Base-by-base conservation (phyloP, 2,888 invertebrate species). In the Ryuthela nishihirai region DNA sequence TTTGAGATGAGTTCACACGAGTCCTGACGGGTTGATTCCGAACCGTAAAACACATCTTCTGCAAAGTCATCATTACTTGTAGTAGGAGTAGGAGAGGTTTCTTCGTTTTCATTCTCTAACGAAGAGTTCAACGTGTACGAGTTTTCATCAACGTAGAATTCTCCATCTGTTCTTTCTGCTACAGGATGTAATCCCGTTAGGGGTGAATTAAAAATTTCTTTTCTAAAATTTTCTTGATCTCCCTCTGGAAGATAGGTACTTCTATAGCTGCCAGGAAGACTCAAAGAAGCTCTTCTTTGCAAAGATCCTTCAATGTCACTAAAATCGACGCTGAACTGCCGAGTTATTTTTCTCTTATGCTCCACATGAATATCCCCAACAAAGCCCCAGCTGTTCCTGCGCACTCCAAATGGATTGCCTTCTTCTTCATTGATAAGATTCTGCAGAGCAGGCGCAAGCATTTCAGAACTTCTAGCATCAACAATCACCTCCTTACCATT, bases 331-430 rank as follows among this genome's bases (percentile, higher is more conserved):
- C 59, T 43, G 18, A 59, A 59, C 23, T 59, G 59, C 10, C 59
- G 32, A 9, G 53, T 53, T 6, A 48, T 41, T 20, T 53, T 59
- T 17, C 39, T 38, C 24, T 59, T 59, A 7, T 53, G 42, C 35
- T 59, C 59, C 7, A 50, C 59, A 6, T n/a, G n/a, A n/a, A n/a
- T n/a, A n/a, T 59, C 59, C 3, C 59, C 59, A 4, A 45, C 44
- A 23, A 59, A 59, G n/a, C 59, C 59, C 59, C 59, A 59, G 29
- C 59, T 59, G 36, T 53, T 59, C 35, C 59, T 59, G 17, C 59
- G 34, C 4, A 6, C 29, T 3, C n/a, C 15, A 1, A 43, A 34
- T 3, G 48, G 53, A 3, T 18, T 32, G 18, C 36, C 44, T 12
- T 59, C 47, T 10, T 48, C 23, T n/a, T 59, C 53, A 17, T 59